These are phyloP conservation scores for Grammomys surdaster DNA, from an alignment of 2,113 vertebrate species.

Conservation along the genomic window DNA sequence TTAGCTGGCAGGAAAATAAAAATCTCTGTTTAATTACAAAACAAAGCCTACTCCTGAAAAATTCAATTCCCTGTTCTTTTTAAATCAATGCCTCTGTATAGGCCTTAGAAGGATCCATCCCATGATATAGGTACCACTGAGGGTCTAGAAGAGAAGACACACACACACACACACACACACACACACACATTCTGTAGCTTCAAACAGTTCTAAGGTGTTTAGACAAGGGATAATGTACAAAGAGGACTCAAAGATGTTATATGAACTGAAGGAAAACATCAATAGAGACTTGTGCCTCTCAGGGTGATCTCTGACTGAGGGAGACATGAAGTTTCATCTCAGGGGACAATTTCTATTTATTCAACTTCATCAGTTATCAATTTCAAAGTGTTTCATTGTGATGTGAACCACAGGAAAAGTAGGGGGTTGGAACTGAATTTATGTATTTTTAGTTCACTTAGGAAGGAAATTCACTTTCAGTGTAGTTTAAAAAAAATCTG, in stretches of 20 bases:
- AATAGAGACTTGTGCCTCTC: background rate
- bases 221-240: background rate
- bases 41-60: background rate
- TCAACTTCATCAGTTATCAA: background rate
- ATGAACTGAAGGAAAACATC: background rate
- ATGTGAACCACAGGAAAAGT: background rate
- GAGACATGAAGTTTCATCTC: background rate
- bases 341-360: background rate
- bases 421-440: background rate
- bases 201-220: background rate
- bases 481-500: background rate
- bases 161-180: background rate
- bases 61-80: background rate
- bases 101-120: background rate
- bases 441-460: background rate
- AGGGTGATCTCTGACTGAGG: background rate
- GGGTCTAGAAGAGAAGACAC: background rate
- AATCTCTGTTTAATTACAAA: background rate
- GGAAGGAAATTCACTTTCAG: background rate
- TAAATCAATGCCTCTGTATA: background rate
- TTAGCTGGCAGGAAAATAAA: background rate
- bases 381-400: background rate
- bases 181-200: background rate
- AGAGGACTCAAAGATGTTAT: background rate
- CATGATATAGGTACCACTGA: background rate